Evolutionary conservation across 2,888 invertebrate species (phyloP).

Genomic region (Clitarchus hookeri): DNA sequence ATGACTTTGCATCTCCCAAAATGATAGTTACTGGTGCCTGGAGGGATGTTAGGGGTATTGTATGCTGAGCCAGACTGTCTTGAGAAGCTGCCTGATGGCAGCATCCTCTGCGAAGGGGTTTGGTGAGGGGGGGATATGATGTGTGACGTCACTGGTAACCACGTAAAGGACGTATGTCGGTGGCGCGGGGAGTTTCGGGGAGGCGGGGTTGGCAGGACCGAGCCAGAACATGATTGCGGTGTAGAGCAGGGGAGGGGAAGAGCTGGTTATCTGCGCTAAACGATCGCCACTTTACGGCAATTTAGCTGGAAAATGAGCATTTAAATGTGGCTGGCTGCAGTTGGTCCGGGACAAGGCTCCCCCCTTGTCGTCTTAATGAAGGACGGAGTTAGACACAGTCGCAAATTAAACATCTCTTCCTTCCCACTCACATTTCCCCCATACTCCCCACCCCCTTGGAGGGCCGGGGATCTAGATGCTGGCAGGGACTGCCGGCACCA

Average conservation of each 20-base stretch:
- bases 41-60: not conserved
- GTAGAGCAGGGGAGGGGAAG: not conserved
- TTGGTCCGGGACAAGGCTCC: not conserved
- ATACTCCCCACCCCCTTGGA: too few relatives aligned
- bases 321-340: constrained; percentile 25
- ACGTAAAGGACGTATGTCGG: not conserved
- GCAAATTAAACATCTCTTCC: constrained; percentile 14
- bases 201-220: constrained; percentile 4
- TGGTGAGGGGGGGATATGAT: too few relatives aligned
- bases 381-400: constrained; percentile 8
- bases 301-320: constrained; percentile 42
- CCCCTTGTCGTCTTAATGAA: constrained; percentile 8
- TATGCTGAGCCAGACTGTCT: not conserved
- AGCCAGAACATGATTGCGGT: not conserved
- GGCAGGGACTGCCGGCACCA: not conserved
- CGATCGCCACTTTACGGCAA: constrained; percentile 42
- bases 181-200: not conserved
- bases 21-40: too few relatives aligned
- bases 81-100: not conserved
- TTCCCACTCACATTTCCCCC: too few relatives aligned
- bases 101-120: not conserved
- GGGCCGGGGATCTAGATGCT: not conserved
- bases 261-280: constrained; percentile 32
- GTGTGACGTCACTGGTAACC: too few relatives aligned
- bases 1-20: too few relatives aligned